Percentiles rank a stretch among this genome's conserved stretches.
Evolutionary conservation across 2,113 vertebrate species (phyloP).

Genomic region (Ageneiosus marmoratus): DNA sequence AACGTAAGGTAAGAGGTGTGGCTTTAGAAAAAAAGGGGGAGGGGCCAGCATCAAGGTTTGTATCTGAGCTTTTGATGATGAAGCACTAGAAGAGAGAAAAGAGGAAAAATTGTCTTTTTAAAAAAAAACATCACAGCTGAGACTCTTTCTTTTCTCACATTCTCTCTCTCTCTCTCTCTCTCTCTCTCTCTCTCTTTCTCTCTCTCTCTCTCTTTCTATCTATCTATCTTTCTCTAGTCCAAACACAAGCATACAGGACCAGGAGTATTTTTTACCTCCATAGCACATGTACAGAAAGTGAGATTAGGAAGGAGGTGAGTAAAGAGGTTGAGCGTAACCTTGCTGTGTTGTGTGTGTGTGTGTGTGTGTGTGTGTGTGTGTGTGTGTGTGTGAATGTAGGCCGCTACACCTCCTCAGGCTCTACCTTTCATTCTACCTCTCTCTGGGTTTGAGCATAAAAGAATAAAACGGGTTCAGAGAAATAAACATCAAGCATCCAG

Average conservation of each 20-base stretch:
- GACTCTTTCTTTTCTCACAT: too few species aligned
- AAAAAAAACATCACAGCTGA: not conserved
- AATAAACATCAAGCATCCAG: slow-evolving; percentile 31
- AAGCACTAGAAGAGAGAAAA: not conserved
- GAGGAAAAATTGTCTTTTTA: not conserved
- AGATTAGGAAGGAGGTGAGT: slow-evolving; percentile 14
- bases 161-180: not conserved
- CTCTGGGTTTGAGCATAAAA: slow-evolving; percentile 21
- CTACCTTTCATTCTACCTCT: slow-evolving; percentile 56
- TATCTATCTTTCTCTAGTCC: not conserved
- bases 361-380: slow-evolving; percentile 7
- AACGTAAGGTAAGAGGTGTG: not conserved
- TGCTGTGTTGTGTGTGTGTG: slow-evolving; percentile 49
- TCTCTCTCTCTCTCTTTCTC: not conserved
- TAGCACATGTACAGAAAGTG: not conserved
- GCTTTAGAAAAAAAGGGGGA: not conserved
- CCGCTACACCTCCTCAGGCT: slow-evolving; percentile 59
- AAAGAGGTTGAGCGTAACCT: slow-evolving; percentile 56
- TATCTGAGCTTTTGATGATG: not conserved
- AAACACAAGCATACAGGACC: not conserved
- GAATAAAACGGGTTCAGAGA: slow-evolving; percentile 4
- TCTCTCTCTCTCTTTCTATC: not conserved
- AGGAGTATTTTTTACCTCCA: not conserved
- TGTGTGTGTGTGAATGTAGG: slow-evolving; percentile 52
- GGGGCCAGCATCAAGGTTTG: not conserved